Conservation (phyloP, 2,797 vertebrate species). For the Karalla daura region DNA sequence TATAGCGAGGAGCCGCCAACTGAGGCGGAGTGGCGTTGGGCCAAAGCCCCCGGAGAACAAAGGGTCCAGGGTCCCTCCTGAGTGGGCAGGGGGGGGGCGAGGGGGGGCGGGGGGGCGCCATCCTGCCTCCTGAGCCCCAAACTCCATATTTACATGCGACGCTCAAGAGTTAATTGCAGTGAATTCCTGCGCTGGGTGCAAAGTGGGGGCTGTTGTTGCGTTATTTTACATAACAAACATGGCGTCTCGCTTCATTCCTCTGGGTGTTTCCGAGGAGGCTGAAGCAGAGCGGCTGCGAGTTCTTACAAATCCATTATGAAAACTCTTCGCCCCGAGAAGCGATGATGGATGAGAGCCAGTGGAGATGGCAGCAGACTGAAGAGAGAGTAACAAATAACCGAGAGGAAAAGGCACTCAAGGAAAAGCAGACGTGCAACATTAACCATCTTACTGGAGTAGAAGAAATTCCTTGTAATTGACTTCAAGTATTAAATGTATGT, state of each 20-base stretch:
- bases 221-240: slow-evolving; percentile 80
- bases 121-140: slow-evolving; percentile 62
- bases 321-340: not conserved
- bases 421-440: too few species aligned
- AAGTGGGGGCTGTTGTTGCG: slow-evolving; percentile 73
- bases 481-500: too few species aligned
- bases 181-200: slow-evolving; percentile 80
- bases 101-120: slow-evolving; percentile 48
- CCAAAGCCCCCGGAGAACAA: slow-evolving; percentile 79
- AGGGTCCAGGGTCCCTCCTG: slow-evolving; percentile 67
- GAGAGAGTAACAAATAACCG: too few species aligned
- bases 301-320: slow-evolving; percentile 1
- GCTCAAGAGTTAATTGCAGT: slow-evolving; percentile 81
- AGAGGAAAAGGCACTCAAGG: too few species aligned
- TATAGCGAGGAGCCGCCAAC: slow-evolving; percentile 78
- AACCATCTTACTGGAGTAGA: too few species aligned
- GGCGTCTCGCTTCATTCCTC: slow-evolving; percentile 30
- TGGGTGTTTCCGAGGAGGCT: slow-evolving; percentile 44
- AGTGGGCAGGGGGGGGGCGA: too few species aligned
- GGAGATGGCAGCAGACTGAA: not conserved
- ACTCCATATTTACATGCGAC: slow-evolving; percentile 83
- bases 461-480: too few species aligned
- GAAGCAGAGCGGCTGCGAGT: slow-evolving; percentile 18
- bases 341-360: not conserved
- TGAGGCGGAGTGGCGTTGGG: slow-evolving; percentile 73